Conservation (phyloP, 2,113 vertebrate species). For the Nothocercus nigrocapillus region DNA sequence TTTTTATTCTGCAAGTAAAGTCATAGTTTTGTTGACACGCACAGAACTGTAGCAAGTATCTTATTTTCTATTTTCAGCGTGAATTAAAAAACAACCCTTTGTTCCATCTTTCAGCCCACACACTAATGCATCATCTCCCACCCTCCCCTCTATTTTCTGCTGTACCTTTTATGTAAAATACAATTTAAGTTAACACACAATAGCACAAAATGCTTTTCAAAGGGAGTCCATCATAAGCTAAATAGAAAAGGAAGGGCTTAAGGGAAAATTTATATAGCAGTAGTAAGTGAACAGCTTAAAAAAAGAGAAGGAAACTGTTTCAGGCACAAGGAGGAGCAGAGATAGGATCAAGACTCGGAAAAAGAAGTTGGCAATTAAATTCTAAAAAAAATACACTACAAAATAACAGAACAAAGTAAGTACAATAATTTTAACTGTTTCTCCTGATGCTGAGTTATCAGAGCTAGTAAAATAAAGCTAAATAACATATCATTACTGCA, state of each 20-base stretch:
- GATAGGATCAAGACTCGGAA: background rate
- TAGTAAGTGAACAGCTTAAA: background rate
- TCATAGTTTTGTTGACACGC: conserved; percentile 49
- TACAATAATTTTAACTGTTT: background rate
- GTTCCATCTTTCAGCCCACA: conserved; percentile 46
- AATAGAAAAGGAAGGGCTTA: conserved; percentile 62
- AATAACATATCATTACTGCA: background rate
- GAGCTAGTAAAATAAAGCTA: background rate
- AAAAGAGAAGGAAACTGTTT: background rate
- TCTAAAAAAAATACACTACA: background rate
- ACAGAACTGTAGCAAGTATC: conserved; percentile 39
- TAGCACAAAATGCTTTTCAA: conserved; percentile 65
- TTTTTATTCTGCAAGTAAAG: conserved; percentile 51
- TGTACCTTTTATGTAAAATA: conserved; percentile 48
- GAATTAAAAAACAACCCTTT: conserved; percentile 69
- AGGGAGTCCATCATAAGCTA: conserved; percentile 42
- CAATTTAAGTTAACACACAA: conserved; percentile 58
- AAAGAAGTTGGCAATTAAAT: conserved; percentile 11
- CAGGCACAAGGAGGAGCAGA: conserved; percentile 11
- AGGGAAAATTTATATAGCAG: conserved; percentile 35
- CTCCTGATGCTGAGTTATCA: background rate
- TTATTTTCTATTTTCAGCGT: conserved; percentile 70
- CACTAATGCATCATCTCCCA: conserved; percentile 47
- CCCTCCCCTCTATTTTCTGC: conserved; percentile 54
- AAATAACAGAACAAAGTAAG: background rate